Base-by-base conservation (phyloP, 2,797 vertebrate genomes). In the Macropus fuliginosus region DNA sequence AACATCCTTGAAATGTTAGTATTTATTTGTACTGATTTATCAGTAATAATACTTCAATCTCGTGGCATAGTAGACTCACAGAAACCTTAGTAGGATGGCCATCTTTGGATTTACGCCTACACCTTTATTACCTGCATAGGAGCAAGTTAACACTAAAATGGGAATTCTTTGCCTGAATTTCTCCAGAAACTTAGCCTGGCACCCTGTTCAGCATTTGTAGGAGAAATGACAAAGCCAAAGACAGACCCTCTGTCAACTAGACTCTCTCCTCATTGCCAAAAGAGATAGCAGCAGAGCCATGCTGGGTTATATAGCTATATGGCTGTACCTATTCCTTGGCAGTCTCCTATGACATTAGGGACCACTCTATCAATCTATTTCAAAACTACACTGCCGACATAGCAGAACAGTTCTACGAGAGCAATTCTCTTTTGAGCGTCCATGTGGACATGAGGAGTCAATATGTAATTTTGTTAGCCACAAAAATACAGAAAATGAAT, bases 321-420 rank as follows among this genome's bases (percentile, higher is more conserved):
- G 18, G 16, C 62, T n/a, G 34, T n/a, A n/a, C 6, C 16, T 46
- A n/a, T 81, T 81, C 18, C n/a, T 81, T 40, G n/a, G 9, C n/a
- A 46, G 18, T 46, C n/a, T 81, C 40, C 74, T 40, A 16, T 40
- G 16, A 40, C 66, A 40, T 81, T 40, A 40, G n/a, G n/a, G 18
- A 40, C n/a, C 66, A 81, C 16, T 16, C 18, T 81, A 81, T 21
- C n/a, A 81, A 46, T 40, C 40, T 46, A 3, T 31, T 27, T 59
- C 74, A 89, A 93, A 66, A 54, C 24, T 92, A 87, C 31, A 81
- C 18, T 81, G 9, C 74, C 46, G 9, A 24, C n/a, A 12, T 40
- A 81, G 31, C 8, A 50, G 0, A 3, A 28, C 8, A 66, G 3
- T 9, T 89, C 3, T 0, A 5, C 11, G n/a, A 81, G 91, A n/a